phyloP scores from a whole-genome alignment of 2,113 vertebrate species.

The Oreotragus oreotragus region DNA sequence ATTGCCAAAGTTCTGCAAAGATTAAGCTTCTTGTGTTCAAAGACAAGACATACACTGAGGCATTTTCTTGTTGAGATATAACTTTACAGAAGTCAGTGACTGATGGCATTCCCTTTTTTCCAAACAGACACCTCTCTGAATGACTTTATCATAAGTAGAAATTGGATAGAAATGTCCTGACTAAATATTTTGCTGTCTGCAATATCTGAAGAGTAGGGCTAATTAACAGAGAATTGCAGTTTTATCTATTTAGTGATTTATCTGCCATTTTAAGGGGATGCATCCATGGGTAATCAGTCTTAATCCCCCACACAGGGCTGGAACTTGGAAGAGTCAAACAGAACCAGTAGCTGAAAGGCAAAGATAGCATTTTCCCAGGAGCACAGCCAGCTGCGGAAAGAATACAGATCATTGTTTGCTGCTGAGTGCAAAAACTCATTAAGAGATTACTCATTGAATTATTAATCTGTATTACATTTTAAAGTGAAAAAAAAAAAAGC shows the following conservation, averaged over 20 bases:
- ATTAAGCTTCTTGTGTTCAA: constrained; percentile 54
- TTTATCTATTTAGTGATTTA: constrained; percentile 65
- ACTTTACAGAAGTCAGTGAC: constrained; percentile 30
- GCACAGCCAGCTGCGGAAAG: constrained; percentile 51
- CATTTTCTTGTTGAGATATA: constrained; percentile 18
- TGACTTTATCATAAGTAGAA: constrained; percentile 49
- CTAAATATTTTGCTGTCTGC: constrained; percentile 46
- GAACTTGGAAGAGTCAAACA: constrained; percentile 53
- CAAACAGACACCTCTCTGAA: background rate
- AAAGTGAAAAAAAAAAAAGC: background rate
- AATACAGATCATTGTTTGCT: constrained; percentile 42
- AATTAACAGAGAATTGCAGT: constrained; percentile 14
- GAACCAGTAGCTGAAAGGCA: constrained; percentile 18
- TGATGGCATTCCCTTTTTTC: background rate
- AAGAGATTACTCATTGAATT: constrained; percentile 61
- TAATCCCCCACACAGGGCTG: constrained; percentile 30
- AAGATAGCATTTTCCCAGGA: constrained; percentile 28
- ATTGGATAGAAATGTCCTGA: background rate
- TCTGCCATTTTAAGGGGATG: constrained; percentile 51
- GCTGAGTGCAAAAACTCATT: constrained; percentile 52
- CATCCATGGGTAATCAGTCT: constrained; percentile 44
- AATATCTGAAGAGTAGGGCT: constrained; percentile 47
- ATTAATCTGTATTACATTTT: constrained; percentile 46
- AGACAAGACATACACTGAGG: background rate
- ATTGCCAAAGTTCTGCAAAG: constrained; percentile 77